Evolutionary conservation across 2,797 vertebrate genomes (phyloP).

Genomic region (Tokudaia tokunoshimensis): DNA sequence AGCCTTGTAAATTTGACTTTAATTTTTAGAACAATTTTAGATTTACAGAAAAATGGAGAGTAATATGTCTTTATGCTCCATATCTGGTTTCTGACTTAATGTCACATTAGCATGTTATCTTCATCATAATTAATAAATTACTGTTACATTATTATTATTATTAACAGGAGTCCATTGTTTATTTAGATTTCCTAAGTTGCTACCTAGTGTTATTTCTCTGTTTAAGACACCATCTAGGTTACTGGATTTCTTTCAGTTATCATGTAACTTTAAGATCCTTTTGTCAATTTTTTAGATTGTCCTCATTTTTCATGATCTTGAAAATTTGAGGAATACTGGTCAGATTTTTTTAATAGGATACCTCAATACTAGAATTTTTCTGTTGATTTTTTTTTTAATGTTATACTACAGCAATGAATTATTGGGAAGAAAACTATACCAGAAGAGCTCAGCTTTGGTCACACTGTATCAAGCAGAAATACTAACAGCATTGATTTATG

Average conservation of each 20-base stretch:
- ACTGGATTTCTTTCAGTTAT: constrained; percentile 38
- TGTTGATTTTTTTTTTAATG: constrained; percentile 3
- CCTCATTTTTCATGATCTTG: constrained; percentile 47
- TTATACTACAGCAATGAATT: constrained; percentile 41
- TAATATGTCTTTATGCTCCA: background rate
- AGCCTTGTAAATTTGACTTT: constrained; percentile 32
- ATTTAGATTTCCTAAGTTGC: constrained; percentile 55
- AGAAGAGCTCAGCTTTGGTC: constrained; percentile 50
- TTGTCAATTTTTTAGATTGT: constrained; percentile 39
- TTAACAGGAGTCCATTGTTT: constrained; percentile 47
- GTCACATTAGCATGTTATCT: constrained; percentile 15
- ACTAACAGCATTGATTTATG: constrained; percentile 2
- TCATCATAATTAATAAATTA: constrained; percentile 52
- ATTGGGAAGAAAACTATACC: constrained; percentile 33
- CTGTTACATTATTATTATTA: background rate
- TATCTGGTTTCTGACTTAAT: background rate
- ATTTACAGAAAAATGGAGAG: constrained; percentile 59
- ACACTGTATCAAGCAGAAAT: constrained; percentile 4
- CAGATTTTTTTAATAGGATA: constrained; percentile 28
- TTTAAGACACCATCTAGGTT: constrained; percentile 12
- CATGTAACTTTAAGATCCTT: constrained; percentile 15
- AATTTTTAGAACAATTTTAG: constrained; percentile 33
- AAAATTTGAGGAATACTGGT: constrained; percentile 30
- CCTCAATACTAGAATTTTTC: constrained; percentile 22
- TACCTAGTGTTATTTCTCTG: background rate